Percentiles rank a stretch among this genome's conserved stretches.
These are phyloP conservation scores for Tribolium castaneum DNA, from an alignment of 1,140 invertebrate species.

Conservation along the genomic window DNA sequence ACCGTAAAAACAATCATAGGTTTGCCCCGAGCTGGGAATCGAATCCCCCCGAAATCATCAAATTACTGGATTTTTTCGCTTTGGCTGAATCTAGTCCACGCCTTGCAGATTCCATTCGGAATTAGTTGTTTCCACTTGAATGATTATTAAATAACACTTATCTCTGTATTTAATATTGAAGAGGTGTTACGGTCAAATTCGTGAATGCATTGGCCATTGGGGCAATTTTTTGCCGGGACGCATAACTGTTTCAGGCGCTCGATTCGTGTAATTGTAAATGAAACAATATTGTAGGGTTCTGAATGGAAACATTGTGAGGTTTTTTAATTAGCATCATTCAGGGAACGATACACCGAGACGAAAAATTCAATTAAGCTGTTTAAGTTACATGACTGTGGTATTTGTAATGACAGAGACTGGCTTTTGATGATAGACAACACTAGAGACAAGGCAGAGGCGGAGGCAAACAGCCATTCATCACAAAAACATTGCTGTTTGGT, in stretches of 20 bases:
- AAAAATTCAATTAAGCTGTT: constrained; percentile 33
- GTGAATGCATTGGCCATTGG: constrained; percentile 28
- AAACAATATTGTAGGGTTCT: constrained; percentile 8
- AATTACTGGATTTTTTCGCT: constrained; percentile 17
- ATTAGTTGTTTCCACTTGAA: constrained; percentile 37
- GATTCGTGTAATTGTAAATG: constrained; percentile 11
- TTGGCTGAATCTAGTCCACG: neutral
- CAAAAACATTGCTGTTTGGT: neutral
- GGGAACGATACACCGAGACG: neutral
- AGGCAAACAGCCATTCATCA: neutral
- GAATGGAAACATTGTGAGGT: constrained; percentile 18
- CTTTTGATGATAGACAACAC: constrained; percentile 4
- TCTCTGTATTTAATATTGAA: constrained; percentile 37
- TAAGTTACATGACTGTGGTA: constrained; percentile 25
- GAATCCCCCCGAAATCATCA: constrained; percentile 12
- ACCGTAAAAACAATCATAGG: neutral
- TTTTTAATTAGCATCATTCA: constrained; percentile 33
- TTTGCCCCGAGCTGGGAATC: neutral
- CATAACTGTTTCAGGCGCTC: constrained; percentile 11
- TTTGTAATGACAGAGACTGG: constrained; percentile 6
- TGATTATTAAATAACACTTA: constrained; percentile 41
- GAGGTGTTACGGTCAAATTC: constrained; percentile 42
- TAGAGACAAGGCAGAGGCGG: constrained; percentile 3
- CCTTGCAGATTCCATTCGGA: constrained; percentile 30
- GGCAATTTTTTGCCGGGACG: neutral